Percentiles rank a stretch among this genome's conserved stretches.
phyloP scores from a whole-genome alignment of 2,797 vertebrate genomes.

The Cottoperca gobio region DNA sequence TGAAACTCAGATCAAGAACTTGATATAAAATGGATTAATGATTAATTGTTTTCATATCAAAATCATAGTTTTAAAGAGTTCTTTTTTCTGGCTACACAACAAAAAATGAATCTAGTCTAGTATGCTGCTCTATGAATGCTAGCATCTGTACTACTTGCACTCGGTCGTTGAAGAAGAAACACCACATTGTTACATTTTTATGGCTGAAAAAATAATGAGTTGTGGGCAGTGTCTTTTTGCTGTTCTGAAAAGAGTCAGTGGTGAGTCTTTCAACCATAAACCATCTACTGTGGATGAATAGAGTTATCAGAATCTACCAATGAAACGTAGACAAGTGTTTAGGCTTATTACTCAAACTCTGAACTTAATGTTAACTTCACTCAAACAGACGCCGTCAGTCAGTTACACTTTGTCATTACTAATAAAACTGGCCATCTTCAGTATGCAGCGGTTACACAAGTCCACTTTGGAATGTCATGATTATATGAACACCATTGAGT shows the following conservation, averaged over 20 bases:
- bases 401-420: background rate
- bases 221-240: background rate
- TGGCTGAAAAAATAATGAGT: background rate
- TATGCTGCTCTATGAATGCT: background rate
- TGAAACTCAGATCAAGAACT: background rate
- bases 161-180: background rate
- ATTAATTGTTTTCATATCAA: background rate
- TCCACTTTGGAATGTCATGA: background rate
- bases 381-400: background rate
- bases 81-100: background rate
- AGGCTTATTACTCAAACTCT: background rate
- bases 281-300: too few relatives aligned
- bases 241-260: background rate
- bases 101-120: accelerated
- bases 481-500: background rate
- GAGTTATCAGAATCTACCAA: background rate
- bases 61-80: too few relatives aligned
- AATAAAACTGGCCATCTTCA: background rate
- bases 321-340: background rate
- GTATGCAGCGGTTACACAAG: background rate
- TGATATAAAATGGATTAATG: background rate
- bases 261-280: background rate
- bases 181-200: background rate
- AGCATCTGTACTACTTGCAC: background rate
- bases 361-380: background rate